Evolutionary conservation across 2,888 invertebrate genomes (phyloP).

Genomic region (Elegia similella): DNA sequence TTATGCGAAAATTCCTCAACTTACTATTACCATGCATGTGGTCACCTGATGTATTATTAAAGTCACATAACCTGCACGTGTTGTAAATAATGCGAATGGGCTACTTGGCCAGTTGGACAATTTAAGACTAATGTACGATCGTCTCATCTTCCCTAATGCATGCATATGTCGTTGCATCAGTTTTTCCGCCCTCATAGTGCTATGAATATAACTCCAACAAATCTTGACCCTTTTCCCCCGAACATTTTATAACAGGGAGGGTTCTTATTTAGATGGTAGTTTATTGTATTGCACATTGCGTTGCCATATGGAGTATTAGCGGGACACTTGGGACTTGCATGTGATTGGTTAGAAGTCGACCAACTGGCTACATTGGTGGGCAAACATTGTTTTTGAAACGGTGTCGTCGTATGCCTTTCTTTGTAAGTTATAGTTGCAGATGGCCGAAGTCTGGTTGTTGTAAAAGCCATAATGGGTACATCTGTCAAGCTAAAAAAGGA

Average conservation of each 20-base stretch:
- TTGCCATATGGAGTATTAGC: constrained; percentile 80
- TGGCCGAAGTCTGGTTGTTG: background rate
- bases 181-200: constrained; percentile 64
- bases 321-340: constrained; percentile 72
- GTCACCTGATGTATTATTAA: constrained; percentile 9
- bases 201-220: constrained; percentile 57
- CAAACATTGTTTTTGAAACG: constrained; percentile 48
- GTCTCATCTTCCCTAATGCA: constrained; percentile 76
- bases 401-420: constrained; percentile 14
- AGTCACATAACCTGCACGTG: constrained; percentile 19
- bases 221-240: constrained; percentile 35
- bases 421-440: constrained; percentile 8
- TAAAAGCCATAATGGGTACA: background rate
- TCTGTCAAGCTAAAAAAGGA: constrained; percentile 1
- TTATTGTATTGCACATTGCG: constrained; percentile 59
- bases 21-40: constrained; percentile 1
- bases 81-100: constrained; percentile 22
- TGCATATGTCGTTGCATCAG: constrained; percentile 78
- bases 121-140: constrained; percentile 68
- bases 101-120: constrained; percentile 60
- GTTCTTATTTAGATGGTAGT: constrained; percentile 53
- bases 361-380: constrained; percentile 71
- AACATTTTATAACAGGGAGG: constrained; percentile 23
- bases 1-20: constrained; percentile 22
- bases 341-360: constrained; percentile 64